A percentile compares a stretch with the other conserved stretches of the same genome.
phyloP scores from a whole-genome alignment of 2,888 invertebrate species.

The Keiferia lycopersicella region DNA sequence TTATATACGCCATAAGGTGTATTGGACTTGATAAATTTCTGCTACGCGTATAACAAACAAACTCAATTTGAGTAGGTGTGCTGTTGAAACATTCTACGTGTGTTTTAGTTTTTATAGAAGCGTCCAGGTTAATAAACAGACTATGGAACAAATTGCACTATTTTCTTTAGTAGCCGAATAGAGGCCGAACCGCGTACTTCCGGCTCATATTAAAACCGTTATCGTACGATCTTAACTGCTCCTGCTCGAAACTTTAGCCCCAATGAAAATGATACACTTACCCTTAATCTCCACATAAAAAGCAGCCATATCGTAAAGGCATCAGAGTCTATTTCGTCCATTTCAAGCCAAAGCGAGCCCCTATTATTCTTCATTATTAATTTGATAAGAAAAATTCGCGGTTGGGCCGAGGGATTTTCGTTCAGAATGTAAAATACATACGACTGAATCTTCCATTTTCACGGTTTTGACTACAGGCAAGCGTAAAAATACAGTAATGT shows the following conservation, averaged over 20 bases:
- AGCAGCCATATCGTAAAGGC: conserved; percentile 43
- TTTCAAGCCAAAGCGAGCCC: conserved; percentile 33
- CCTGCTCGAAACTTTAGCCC: conserved; percentile 74
- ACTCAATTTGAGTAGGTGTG: too few species aligned
- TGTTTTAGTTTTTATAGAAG: too few species aligned
- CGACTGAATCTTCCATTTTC: neutral
- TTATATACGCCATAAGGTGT: conserved; percentile 1
- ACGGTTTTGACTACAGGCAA: neutral
- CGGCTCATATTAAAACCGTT: conserved; percentile 79
- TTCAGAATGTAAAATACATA: conserved; percentile 18
- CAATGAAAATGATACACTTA: conserved; percentile 73
- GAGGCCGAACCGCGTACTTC: conserved; percentile 61
- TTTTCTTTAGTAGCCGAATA: conserved; percentile 60
- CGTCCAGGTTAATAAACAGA: neutral
- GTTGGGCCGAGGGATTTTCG: conserved; percentile 23
- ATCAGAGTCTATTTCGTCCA: conserved; percentile 41
- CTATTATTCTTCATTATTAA: conserved; percentile 75
- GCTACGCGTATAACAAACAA: neutral
- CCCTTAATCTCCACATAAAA: conserved; percentile 48
- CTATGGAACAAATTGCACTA: conserved; percentile 61
- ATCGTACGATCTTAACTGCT: conserved; percentile 78
- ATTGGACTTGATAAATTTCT: neutral
- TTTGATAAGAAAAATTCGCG: conserved; percentile 68
- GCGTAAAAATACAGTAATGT: neutral
- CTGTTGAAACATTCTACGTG: too few species aligned